phyloP scores from a whole-genome alignment of 2,888 invertebrate species.

The Trachelus tabidus region DNA sequence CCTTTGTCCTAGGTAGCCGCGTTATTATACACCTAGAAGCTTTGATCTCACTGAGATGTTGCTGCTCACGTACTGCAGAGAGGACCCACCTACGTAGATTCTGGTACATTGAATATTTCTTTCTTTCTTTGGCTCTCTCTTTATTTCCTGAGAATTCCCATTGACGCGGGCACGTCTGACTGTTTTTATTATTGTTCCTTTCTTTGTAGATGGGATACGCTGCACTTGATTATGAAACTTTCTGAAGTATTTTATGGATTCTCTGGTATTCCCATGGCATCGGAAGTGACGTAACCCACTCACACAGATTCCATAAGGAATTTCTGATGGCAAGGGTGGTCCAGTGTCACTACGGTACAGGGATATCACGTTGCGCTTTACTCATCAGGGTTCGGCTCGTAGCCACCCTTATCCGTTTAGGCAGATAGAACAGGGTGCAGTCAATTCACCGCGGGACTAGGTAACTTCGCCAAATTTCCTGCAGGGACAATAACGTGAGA shows the following conservation, averaged over 20 bases:
- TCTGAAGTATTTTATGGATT: background rate
- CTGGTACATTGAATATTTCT: background rate
- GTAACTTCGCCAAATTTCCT: conserved; percentile 52
- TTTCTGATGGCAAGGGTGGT: no score
- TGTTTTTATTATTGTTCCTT: background rate
- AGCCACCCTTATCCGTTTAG: no score
- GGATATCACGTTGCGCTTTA: no score
- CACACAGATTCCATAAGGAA: no score
- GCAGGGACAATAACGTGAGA: background rate
- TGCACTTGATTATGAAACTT: background rate
- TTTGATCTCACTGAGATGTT: background rate
- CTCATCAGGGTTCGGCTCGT: no score
- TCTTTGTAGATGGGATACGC: background rate
- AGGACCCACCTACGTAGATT: background rate
- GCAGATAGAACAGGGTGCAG: background rate
- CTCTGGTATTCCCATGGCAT: background rate
- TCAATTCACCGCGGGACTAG: conserved; percentile 17
- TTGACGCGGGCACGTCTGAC: background rate
- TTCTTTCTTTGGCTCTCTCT: background rate
- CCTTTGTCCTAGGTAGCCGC: background rate
- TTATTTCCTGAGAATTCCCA: background rate
- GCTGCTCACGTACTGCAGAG: background rate
- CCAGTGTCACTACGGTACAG: no score
- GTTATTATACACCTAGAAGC: background rate
- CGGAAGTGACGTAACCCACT: background rate